Evolutionary conservation across 2,888 invertebrate genomes (phyloP), one percentile per base, ranked within the genome.

Genomic region (Cyrtodaria siliqua): DNA sequence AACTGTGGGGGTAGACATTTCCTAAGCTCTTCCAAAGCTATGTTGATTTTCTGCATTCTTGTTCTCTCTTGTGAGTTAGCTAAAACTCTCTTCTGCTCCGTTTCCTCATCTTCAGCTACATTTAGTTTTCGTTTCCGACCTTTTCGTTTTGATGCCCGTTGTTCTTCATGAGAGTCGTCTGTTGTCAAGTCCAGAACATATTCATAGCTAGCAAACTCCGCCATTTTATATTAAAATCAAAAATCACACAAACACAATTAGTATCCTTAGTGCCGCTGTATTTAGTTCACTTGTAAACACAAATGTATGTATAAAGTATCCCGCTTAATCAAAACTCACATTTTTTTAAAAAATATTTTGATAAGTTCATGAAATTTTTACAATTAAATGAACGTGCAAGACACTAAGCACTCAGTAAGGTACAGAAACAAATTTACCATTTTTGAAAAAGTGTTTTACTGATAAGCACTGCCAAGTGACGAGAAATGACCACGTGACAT

Each of bases 51-150:
- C 55, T 84, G 79, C 87, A 87, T 87, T 26, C 88, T 64, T 2
- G 73, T 57, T 24, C 88, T 57, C 63, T 88, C 88, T 63, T 87
- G 86, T 2, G 56, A 63, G 49, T 88, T 88, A 9, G 88, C 86
- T 14, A 70, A 57, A 24, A 84, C 57, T 52, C 88, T 64, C 26
- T 75, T 82, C 20, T 64, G 57, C 52, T 87, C 87, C 14, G 64
- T 64, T 0, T 77, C 73, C 12, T 76, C 78, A 18, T 69, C 78
- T 16, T 83, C 82, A 0, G 57, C 56, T 4, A 66, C 70, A 2
- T 59, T 76, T 12, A 16, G 23, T 55, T 70, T 57, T 3, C 76
- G 59, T 44, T 70, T 69, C 40, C 59, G 2, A 6, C 59, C 59
- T 18, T 18, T n/a, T 4, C 55, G n/a, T 29, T 29, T 52, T 4